These are phyloP conservation scores for Ctenoplectra terminalis DNA, from an alignment of 1,140 invertebrate species.

Conservation along the genomic window DNA sequence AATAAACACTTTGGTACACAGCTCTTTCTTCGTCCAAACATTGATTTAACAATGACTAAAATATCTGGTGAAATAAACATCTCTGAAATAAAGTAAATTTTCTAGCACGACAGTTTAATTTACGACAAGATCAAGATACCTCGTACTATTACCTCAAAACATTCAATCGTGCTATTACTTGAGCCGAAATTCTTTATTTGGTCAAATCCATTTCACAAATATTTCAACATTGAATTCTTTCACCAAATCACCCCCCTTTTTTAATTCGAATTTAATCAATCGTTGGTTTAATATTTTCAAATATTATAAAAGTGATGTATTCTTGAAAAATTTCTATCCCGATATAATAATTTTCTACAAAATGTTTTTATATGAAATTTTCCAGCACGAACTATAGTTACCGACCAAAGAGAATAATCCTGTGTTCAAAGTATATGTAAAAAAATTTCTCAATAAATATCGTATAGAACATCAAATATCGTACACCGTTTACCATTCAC, in stretches of 20 bases:
- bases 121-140: not conserved
- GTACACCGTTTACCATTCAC: not conserved
- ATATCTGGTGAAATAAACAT: not conserved
- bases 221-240: no score
- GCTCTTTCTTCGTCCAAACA: no score
- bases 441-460: slow-evolving; percentile 1
- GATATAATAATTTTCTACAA: no score
- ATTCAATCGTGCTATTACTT: not conserved
- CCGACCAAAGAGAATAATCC: no score
- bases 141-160: no score
- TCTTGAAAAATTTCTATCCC: no score
- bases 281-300: not conserved
- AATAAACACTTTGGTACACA: not conserved
- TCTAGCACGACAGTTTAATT: no score
- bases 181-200: not conserved
- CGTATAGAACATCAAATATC: not conserved
- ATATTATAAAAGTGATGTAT: no score
- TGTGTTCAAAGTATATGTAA: not conserved
- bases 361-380: no score
- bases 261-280: not conserved
- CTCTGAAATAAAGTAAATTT: not conserved
- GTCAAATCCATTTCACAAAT: no score
- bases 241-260: no score
- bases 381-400: no score
- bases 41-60: not conserved